Conservation (phyloP, 2,113 vertebrate species). For the Apus apus region DNA sequence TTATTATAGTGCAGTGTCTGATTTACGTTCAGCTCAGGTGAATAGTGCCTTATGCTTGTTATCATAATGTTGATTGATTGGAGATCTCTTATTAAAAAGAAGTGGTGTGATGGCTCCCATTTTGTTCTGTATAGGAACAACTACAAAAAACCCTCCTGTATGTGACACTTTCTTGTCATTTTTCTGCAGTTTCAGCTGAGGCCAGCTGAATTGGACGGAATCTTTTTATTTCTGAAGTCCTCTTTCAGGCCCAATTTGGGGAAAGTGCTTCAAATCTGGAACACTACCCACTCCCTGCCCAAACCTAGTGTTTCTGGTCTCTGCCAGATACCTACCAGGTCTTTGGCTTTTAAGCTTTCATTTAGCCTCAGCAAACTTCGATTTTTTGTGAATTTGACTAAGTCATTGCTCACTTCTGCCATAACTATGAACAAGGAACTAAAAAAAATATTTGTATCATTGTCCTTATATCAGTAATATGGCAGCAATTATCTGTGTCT, state of each 20-base stretch:
- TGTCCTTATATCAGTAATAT: neutral
- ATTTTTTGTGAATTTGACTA: neutral
- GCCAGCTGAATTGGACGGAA: neutral
- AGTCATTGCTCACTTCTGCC: neutral
- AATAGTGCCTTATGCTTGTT: slow-evolving; percentile 6
- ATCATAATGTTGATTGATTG: neutral
- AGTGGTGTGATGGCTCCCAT: neutral
- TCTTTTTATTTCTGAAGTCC: neutral
- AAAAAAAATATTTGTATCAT: neutral
- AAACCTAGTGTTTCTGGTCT: neutral
- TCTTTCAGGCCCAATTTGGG: neutral
- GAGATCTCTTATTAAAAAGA: neutral
- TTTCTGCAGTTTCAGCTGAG: neutral
- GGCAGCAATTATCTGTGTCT: neutral
- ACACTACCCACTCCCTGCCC: fast-evolving
- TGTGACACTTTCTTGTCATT: neutral
- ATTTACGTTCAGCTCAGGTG: slow-evolving; percentile 26
- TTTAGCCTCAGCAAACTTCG: neutral
- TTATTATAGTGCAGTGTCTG: slow-evolving; percentile 18
- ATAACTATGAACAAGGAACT: neutral
- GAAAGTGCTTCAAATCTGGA: neutral
- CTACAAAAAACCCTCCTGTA: neutral
- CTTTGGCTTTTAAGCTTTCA: neutral
- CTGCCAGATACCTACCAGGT: neutral
- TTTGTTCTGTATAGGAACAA: neutral